Conservation (phyloP, 64 coral and sea anemone genomes). For the Porites australiensis region DNA sequence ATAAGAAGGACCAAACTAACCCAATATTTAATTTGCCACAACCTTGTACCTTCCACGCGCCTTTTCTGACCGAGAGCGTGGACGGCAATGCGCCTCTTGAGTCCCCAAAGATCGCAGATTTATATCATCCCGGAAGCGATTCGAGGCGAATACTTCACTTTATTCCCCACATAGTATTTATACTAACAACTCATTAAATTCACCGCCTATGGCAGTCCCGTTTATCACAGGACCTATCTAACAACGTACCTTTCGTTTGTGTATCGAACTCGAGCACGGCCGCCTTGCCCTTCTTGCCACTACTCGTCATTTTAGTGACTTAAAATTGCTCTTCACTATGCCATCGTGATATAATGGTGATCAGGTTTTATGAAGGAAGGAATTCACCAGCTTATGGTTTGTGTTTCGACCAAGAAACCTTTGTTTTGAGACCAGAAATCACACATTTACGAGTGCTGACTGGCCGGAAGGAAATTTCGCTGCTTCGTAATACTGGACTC, state of each 20-base stretch:
- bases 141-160: slow-evolving; percentile 21
- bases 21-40: not conserved
- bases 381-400: not conserved
- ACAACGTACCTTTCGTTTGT: slow-evolving; percentile 60
- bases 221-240: not conserved
- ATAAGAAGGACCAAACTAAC: not conserved
- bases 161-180: slow-evolving; percentile 18
- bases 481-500: too few relatives aligned
- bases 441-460: not conserved
- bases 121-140: slow-evolving; percentile 35
- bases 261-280: slow-evolving; percentile 69
- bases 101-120: not conserved
- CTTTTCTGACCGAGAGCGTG: not conserved
- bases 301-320: slow-evolving; percentile 18
- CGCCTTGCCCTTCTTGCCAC: slow-evolving; percentile 58
- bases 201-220: not conserved
- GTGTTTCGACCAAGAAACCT: slow-evolving; percentile 19
- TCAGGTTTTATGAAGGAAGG: slow-evolving; percentile 13
- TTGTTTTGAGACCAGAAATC: slow-evolving; percentile 43
- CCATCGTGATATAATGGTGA: slow-evolving; percentile 1
- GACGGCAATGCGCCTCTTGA: not conserved
- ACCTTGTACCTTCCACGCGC: not conserved
- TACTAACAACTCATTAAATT: slow-evolving; percentile 16
- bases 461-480: slow-evolving; percentile 28
- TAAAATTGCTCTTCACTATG: not conserved